Percentiles rank a stretch among this genome's conserved stretches.
Conservation (phyloP, 2,113 vertebrate genomes). For the Chaenogobius annularis region DNA sequence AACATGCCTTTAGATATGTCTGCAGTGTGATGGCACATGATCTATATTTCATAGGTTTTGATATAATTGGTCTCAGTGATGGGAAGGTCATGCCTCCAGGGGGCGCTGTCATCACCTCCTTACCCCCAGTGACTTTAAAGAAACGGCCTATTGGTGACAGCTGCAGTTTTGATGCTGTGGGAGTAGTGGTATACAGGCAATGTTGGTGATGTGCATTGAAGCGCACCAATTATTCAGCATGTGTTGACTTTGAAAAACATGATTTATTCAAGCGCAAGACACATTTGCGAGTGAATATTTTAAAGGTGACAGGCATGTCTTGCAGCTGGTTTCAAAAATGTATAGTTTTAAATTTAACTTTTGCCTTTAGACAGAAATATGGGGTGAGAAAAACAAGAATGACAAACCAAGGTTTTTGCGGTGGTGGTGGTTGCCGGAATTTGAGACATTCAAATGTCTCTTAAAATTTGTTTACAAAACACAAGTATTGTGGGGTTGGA, state of each 20-base stretch:
- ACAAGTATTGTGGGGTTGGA: not conserved
- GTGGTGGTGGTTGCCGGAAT: not conserved
- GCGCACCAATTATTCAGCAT: slow-evolving; percentile 53
- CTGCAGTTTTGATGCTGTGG: slow-evolving; percentile 27
- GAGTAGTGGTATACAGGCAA: slow-evolving; percentile 28
- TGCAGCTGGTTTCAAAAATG: slow-evolving; percentile 13
- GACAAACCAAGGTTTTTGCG: not conserved
- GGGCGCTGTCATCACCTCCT: slow-evolving; percentile 31
- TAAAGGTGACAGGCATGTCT: slow-evolving; percentile 18
- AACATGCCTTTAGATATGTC: slow-evolving; percentile 62
- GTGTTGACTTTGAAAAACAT: slow-evolving; percentile 60
- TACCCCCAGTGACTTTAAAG: slow-evolving; percentile 39
- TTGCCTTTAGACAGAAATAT: not conserved
- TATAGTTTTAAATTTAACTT: not conserved
- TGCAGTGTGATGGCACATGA: slow-evolving; percentile 68
- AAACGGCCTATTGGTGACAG: slow-evolving; percentile 18
- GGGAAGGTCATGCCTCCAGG: slow-evolving; percentile 71
- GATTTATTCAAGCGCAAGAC: slow-evolving; percentile 53
- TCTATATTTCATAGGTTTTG: slow-evolving; percentile 78
- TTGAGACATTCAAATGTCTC: not conserved
- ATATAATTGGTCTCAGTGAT: slow-evolving; percentile 73
- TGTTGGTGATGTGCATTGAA: slow-evolving; percentile 28
- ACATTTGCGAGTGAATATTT: slow-evolving; percentile 30
- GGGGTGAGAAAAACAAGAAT: not conserved
- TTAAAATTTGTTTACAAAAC: not conserved